Evolutionary conservation across 2,113 vertebrate genomes (phyloP).

Genomic region (Spermophilus dauricus): DNA sequence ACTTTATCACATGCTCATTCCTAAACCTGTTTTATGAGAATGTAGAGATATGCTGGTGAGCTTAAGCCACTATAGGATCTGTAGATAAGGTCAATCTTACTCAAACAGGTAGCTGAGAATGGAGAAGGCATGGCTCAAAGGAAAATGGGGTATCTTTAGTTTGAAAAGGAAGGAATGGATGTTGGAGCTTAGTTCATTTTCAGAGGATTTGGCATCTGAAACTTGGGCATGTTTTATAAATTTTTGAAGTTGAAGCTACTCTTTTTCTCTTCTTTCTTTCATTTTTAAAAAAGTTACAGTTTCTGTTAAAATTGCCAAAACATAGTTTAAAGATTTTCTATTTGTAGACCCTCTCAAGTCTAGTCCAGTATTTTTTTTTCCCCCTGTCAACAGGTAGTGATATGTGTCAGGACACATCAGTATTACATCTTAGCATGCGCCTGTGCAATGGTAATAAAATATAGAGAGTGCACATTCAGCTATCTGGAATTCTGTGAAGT

Average conservation of each 20-base stretch:
- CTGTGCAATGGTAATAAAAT: slow-evolving; percentile 84
- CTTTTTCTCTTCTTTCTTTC: background rate
- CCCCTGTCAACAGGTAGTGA: slow-evolving; percentile 79
- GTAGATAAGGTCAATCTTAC: background rate
- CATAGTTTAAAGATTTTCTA: slow-evolving; percentile 66
- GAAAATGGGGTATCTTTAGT: background rate
- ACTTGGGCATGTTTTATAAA: slow-evolving; percentile 66
- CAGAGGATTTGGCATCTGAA: slow-evolving; percentile 38
- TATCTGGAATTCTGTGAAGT: slow-evolving; percentile 84
- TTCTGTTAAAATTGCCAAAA: slow-evolving; percentile 69
- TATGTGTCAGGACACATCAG: slow-evolving; percentile 72
- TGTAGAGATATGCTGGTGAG: background rate
- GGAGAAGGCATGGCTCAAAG: background rate
- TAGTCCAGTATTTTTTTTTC: slow-evolving; percentile 32
- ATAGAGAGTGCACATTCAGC: slow-evolving; percentile 78
- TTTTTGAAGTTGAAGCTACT: slow-evolving; percentile 51
- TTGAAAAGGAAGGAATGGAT: slow-evolving; percentile 23
- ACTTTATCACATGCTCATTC: slow-evolving; percentile 13
- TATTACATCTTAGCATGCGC: slow-evolving; percentile 69
- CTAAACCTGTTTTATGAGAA: background rate
- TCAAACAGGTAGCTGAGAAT: slow-evolving; percentile 30
- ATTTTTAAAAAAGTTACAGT: background rate
- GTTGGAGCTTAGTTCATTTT: slow-evolving; percentile 51
- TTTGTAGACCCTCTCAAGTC: slow-evolving; percentile 73
- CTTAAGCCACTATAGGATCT: background rate